These are phyloP conservation scores for Teleiodes luculella DNA, from an alignment of 2,888 invertebrate species.

Conservation along the genomic window DNA sequence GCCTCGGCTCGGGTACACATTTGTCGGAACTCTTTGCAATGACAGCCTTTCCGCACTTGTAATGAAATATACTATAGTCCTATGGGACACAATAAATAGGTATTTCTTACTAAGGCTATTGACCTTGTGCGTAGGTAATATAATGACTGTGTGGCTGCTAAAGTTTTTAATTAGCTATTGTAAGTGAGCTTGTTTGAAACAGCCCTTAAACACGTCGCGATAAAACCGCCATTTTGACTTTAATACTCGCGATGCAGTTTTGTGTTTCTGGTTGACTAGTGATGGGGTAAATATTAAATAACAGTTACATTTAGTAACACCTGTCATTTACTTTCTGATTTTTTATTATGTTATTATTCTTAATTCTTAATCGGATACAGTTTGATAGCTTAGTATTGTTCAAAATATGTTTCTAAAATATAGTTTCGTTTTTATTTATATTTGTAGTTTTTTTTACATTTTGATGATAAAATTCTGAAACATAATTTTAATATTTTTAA, in stretches of 20 bases:
- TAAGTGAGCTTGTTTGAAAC: slow-evolving; percentile 8
- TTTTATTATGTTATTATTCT: too few relatives aligned
- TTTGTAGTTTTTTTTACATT: too few relatives aligned
- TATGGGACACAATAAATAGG: neutral
- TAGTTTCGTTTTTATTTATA: too few relatives aligned
- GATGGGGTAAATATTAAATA: neutral
- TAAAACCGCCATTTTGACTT: slow-evolving; percentile 30
- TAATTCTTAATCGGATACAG: too few relatives aligned
- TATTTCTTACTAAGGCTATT: neutral
- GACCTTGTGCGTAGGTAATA: neutral
- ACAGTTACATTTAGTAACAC: neutral
- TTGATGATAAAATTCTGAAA: too few relatives aligned
- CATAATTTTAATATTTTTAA: too few relatives aligned
- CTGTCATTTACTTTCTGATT: neutral
- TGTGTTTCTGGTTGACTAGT: neutral
- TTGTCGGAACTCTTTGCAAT: too few relatives aligned
- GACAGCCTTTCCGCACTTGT: too few relatives aligned
- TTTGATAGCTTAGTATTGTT: too few relatives aligned
- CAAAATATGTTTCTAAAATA: too few relatives aligned
- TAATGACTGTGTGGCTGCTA: neutral
- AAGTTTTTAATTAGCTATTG: slow-evolving; percentile 13
- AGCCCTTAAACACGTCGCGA: slow-evolving; percentile 20
- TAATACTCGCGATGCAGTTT: slow-evolving; percentile 15
- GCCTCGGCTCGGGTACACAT: too few relatives aligned
- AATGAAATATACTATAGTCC: too few relatives aligned